phyloP scores from a whole-genome alignment of 2,797 vertebrate genomes.

The Poecilia wingei region DNA sequence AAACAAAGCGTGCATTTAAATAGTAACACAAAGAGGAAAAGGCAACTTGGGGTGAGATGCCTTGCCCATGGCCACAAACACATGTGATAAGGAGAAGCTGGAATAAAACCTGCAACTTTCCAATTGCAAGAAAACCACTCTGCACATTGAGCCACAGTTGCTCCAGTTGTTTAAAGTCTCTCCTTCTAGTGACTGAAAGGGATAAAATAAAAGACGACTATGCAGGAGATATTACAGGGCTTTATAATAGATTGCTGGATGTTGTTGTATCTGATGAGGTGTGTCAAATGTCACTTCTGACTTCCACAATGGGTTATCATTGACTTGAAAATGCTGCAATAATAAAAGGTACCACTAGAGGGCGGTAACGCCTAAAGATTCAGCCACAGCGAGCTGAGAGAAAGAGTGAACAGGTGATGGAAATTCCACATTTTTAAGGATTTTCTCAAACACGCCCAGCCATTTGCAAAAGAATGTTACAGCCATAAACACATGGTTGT shows the following conservation, averaged over 20 bases:
- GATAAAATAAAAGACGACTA: constrained; percentile 18
- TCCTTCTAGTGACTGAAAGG: constrained; percentile 7
- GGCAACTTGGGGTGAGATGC: no score
- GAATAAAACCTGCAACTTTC: not conserved
- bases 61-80: no score
- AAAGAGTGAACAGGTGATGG: constrained; percentile 40
- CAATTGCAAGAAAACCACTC: not conserved
- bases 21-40: no score
- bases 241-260: constrained; percentile 37
- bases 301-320: not conserved
- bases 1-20: not conserved
- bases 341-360: constrained; percentile 55
- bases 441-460: constrained; percentile 4
- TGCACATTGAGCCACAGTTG: not conserved
- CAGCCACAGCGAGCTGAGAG: not conserved
- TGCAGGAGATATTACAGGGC: constrained; percentile 27
- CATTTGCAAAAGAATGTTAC: constrained; percentile 12
- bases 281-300: constrained; percentile 53
- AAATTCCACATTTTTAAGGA: constrained; percentile 25
- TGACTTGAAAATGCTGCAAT: not conserved
- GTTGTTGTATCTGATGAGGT: constrained; percentile 51
- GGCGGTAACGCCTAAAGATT: constrained; percentile 49
- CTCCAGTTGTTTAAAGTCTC: constrained; percentile 31
- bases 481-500: constrained; percentile 44
- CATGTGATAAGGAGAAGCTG: not conserved